Base-by-base conservation (phyloP, 2,113 vertebrate genomes). In the Hyaena hyaena region DNA sequence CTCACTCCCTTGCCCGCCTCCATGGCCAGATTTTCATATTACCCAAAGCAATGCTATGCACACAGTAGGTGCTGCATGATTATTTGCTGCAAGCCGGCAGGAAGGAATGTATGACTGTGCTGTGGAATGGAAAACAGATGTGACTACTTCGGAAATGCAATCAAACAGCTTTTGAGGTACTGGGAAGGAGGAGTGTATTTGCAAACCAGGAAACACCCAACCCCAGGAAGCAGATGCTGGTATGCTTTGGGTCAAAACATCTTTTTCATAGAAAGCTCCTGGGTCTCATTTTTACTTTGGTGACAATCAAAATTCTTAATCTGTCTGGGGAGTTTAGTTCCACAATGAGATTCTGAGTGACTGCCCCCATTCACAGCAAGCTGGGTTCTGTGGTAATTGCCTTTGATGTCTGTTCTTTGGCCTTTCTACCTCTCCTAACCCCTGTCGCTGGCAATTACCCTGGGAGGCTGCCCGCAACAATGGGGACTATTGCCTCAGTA, bases 371-470 rank as follows among this genome's bases (percentile, higher is more conserved):
- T 95, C 88, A 58, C 31, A 82, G 69, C 77, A 92, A 92, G 94
- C 97, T 69, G 88, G 95, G 35, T 86, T 77, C 81, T 28, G 26
- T 4, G 17, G n/a, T 81, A 93, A 90, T 82, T 97, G 85, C 55
- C 95, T 98, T 96, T 92, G 79, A 97, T 88, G 93, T 97, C 95
- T 66, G 80, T 90, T 93, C 81, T n/a, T 33, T 79, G 61, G 92
- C 69, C 76, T 96, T 77, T 95, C 73, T 90, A 92, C 39, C 81
- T 23, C 17, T 17, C 82, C 33, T 86, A 88, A 94, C 90, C 90
- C 86, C 89, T 77, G 84, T 93, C 0, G 0, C 88, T 96, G 95
- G 96, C 96, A 90, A 76, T 97, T 97, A 97, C 92, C 39, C 73
- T 6, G 90, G 79, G 92, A 96, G 90, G 95, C 82, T 53, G 14